Evolutionary conservation across 35 echinoderm and acorn worm species (phyloP), one percentile per base, ranked within the genome.

Genomic region (Strongylocentrotus purpuratus): DNA sequence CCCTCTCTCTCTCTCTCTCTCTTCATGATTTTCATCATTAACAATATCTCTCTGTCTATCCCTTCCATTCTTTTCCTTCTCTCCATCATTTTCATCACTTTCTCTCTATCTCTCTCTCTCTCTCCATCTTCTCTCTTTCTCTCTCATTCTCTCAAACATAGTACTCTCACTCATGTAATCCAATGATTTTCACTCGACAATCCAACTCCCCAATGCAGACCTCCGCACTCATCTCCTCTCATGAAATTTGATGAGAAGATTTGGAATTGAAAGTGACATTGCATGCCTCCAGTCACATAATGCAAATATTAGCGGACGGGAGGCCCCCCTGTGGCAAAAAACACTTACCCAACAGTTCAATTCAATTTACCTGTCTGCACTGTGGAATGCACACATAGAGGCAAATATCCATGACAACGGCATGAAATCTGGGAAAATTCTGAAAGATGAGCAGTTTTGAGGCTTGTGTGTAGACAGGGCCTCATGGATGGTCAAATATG

Each of bases 181-280:
- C 8, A 55, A 55, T 12, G 50, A 55, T 15, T 55, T 55, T 55
- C 10, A 55, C 20, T 28, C 4, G 1, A 78, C 7, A 78, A 78
- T 78, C 65, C 65, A 28, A 78, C 25, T 78, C 65, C 50, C 65
- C 65, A 78, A n/a, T 78, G 65, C 65, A 78, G 65, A n/a, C 65
- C 65, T 28, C 65, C 25, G 15, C 20, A 7, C 65, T 78, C 65
- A 78, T 78, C 65, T 78, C 20, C 7, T 7, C 65, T 78, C 65
- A 78, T 78, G 65, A 78, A 78, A 78, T 78, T 78, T 78, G 65
- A 78, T 4, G 15, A 78, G 20, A 78, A 78, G 65, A 78, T 78
- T 78, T 78, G 18, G 65, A 78, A 78, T 78, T 78, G 65, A 78
- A 78, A 78, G 65, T 78, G 65, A 78, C 65, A 78, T 28, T 78